A percentile compares a stretch with the other conserved stretches of the same genome.
Conservation (phyloP, 1,140 invertebrate genomes). For the Hylyphantes graminicola region DNA sequence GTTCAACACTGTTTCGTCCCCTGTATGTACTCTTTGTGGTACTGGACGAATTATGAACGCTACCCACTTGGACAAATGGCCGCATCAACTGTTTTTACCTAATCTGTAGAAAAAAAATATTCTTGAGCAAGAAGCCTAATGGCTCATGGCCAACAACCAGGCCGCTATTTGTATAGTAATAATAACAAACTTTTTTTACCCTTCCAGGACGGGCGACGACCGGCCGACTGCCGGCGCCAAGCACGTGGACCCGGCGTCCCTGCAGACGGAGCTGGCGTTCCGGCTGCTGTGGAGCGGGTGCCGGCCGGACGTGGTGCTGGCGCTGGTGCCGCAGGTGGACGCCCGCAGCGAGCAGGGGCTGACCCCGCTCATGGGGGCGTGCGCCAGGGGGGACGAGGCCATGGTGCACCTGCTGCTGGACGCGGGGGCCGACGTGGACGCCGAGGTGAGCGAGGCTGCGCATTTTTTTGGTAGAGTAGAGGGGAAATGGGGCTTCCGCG, state of each 20-base stretch:
- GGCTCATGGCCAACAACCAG: not conserved
- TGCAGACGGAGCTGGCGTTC: conserved; percentile 79
- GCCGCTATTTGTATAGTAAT: not conserved
- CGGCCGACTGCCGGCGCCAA: conserved; percentile 64
- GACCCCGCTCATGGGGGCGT: conserved; percentile 84
- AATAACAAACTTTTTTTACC: not conserved
- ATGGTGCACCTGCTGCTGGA: conserved; percentile 78
- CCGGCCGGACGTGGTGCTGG: conserved; percentile 78
- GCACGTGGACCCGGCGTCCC: conserved; percentile 72
- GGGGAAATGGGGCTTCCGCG: too few relatives aligned
- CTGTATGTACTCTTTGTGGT: too few relatives aligned
- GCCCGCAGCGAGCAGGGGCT: conserved; percentile 83
- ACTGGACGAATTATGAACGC: too few relatives aligned
- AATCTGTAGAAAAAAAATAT: not conserved
- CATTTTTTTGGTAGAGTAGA: too few relatives aligned
- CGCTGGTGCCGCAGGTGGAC: conserved; percentile 78
- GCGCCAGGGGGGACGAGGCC: conserved; percentile 81
- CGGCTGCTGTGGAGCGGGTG: conserved; percentile 79
- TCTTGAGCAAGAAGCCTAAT: not conserved
- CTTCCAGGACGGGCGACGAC: conserved; percentile 53
- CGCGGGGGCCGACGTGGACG: conserved; percentile 80
- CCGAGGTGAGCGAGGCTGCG: conserved; percentile 71
- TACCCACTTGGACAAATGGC: not conserved
- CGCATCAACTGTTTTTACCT: not conserved
- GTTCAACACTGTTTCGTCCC: too few relatives aligned